Conservation (phyloP, 2,888 invertebrate species). For the Lasiommata megera region DNA sequence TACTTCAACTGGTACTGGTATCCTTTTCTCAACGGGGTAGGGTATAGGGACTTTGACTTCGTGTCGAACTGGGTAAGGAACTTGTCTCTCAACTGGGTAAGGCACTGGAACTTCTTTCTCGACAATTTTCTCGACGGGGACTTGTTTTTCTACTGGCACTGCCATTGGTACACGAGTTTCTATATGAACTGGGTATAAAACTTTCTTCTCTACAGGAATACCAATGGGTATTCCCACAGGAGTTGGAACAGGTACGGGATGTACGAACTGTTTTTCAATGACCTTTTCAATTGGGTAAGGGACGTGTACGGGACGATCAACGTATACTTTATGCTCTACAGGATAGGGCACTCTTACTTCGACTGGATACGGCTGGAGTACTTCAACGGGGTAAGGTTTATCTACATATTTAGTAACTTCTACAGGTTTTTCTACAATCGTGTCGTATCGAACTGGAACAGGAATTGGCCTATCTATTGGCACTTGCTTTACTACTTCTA, state of each 20-base stretch:
- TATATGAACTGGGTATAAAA: conserved; percentile 60
- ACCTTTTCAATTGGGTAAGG: conserved; percentile 75
- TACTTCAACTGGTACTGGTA: conserved; percentile 69
- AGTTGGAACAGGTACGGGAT: conserved; percentile 64
- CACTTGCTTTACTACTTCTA: conserved; percentile 55
- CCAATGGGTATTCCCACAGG: conserved; percentile 65
- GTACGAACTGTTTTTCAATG: conserved; percentile 73
- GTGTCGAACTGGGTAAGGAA: conserved; percentile 68
- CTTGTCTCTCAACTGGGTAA: conserved; percentile 75
- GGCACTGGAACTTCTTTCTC: conserved; percentile 72
- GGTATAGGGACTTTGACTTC: conserved; percentile 58
- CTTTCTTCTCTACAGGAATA: conserved; percentile 61
- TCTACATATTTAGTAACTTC: conserved; percentile 77
- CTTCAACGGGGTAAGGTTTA: conserved; percentile 82
- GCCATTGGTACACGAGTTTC: conserved; percentile 67
- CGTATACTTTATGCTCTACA: conserved; percentile 74
- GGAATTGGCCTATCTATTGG: conserved; percentile 69
- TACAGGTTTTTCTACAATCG: conserved; percentile 77
- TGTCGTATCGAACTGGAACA: conserved; percentile 72
- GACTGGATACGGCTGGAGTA: conserved; percentile 75
- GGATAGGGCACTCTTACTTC: conserved; percentile 76
- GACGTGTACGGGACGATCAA: conserved; percentile 74
- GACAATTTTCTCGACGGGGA: conserved; percentile 58
- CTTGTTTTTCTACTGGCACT: conserved; percentile 67
- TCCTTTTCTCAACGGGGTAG: conserved; percentile 71